phyloP scores from a whole-genome alignment of 2,113 vertebrate species.

The Nanorana parkeri region DNA sequence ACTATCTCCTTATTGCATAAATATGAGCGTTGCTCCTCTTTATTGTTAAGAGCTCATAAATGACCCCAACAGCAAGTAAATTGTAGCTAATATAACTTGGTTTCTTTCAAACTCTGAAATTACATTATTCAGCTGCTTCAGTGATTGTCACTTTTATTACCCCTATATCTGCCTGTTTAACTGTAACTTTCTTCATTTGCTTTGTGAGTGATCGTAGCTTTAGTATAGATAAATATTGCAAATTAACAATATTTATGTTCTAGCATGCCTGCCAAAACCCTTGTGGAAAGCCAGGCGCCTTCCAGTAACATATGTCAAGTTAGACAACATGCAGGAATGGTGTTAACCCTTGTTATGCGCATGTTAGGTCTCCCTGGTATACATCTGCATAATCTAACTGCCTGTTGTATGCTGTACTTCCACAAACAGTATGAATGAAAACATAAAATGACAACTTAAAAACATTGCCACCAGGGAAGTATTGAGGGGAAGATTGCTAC shows the following conservation, averaged over 20 bases:
- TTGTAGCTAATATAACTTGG: not conserved
- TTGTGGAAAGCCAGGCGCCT: conserved; percentile 28
- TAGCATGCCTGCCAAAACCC: conserved; percentile 34
- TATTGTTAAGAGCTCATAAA: too few species aligned
- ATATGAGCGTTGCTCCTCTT: too few species aligned
- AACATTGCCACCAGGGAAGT: not conserved
- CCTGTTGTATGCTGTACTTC: conserved; percentile 14
- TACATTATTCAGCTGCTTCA: conserved; percentile 20
- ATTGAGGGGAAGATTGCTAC: not conserved
- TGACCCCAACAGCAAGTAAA: too few species aligned
- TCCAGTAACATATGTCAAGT: conserved; percentile 49
- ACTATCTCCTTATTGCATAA: too few species aligned
- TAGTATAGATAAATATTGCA: conserved; percentile 44
- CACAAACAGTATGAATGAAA: conserved; percentile 6
- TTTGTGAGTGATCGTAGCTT: conserved; percentile 42
- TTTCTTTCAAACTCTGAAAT: not conserved
- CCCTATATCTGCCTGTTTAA: conserved; percentile 13
- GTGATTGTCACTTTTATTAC: conserved; percentile 42
- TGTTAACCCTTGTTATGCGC: conserved; percentile 3
- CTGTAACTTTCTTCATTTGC: conserved; percentile 36
- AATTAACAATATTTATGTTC: conserved; percentile 54
- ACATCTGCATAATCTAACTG: conserved; percentile 18
- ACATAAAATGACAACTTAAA: not conserved
- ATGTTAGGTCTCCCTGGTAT: conserved; percentile 28
- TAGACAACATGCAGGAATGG: conserved; percentile 48